Base-by-base conservation (phyloP, 1,140 invertebrate genomes). In the Zaprionus africanus region DNA sequence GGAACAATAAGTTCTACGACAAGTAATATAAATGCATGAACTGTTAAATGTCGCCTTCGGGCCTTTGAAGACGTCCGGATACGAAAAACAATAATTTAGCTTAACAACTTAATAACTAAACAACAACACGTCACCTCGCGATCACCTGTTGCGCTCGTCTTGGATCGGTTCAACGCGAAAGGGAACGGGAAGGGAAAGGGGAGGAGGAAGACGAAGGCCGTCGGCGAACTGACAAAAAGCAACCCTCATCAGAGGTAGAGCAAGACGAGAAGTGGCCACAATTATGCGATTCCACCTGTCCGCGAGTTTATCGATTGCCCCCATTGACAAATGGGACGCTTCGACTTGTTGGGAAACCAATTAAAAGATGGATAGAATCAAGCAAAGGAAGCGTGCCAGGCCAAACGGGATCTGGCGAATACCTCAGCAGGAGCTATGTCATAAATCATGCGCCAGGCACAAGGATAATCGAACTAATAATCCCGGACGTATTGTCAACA, bases 31-130 rank as follows among this genome's bases (percentile, higher is more conserved):
- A 81, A 59, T 64, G 78, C 83, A 88, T 71, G 81, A 88, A 83
- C 79, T 81, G 81, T 78, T 88, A 88, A 88, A 76, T 85, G 81
- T 76, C 79, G 81, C 84, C 85, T 71, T 60, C 43, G 69, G 59
- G 81, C 53, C 62, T 41, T 36, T 31, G 63, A 61, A 12, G n/a
- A 49, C 31, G 41, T 46, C n/a, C 41, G 34, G 26, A 31, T 49
- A 36, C 49, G 56, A 71, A 62, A 76, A 74, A 73, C 76, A 90
- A 90, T 81, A 85, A 90, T 82, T 85, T 80, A 85, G 79, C 71
- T 88, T 90, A 88, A 88, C 85, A 88, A 88, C 85, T 88, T 90
- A 88, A 88, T 88, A 88, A 90, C 75, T 79, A 88, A 70, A 70
- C 36, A 56, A 63, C 69, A 75, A 70, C 66, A 75, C 72, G 59